Conservation (phyloP, 2,888 invertebrate species). For the Cheilosia impressa region DNA sequence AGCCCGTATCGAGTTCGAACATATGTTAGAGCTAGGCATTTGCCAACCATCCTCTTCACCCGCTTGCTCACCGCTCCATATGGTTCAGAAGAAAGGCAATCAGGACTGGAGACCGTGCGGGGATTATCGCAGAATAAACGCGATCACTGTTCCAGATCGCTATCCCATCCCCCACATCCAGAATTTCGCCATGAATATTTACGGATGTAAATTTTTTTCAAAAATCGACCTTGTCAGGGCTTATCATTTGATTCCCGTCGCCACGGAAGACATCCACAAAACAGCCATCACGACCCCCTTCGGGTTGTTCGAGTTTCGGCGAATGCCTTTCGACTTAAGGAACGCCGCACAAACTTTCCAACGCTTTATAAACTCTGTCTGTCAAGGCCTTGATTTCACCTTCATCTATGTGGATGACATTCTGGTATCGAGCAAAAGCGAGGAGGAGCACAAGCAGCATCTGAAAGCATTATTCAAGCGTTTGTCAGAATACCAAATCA, state of each 20-base stretch:
- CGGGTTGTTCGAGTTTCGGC: conserved; percentile 13
- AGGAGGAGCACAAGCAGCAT: conserved; percentile 22
- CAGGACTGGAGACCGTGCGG: conserved; percentile 25
- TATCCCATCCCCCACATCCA: conserved; percentile 7
- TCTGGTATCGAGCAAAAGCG: not conserved
- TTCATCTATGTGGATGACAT: too few relatives aligned
- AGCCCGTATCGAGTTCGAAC: conserved; percentile 25
- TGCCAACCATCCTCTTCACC: conserved; percentile 17
- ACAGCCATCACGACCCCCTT: conserved; percentile 25
- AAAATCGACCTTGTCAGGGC: conserved; percentile 29
- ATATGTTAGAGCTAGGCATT: conserved; percentile 27
- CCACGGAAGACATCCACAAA: conserved; percentile 3
- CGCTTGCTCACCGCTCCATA: conserved; percentile 14
- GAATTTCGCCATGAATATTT: too few relatives aligned
- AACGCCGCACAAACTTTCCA: conserved; percentile 31
- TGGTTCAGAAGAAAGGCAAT: conserved; percentile 24
- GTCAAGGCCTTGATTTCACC: too few relatives aligned
- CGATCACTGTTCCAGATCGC: conserved; percentile 4
- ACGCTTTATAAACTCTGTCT: too few relatives aligned
- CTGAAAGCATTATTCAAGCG: conserved; percentile 7
- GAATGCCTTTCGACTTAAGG: conserved; percentile 31
- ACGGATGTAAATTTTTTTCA: conserved; percentile 16
- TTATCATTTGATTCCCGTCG: conserved; percentile 20
- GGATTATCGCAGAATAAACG: conserved; percentile 18
- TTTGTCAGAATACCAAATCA: conserved; percentile 12